phyloP scores from a whole-genome alignment of 2,888 invertebrate genomes.

The Caenorhabditis sp. region DNA sequence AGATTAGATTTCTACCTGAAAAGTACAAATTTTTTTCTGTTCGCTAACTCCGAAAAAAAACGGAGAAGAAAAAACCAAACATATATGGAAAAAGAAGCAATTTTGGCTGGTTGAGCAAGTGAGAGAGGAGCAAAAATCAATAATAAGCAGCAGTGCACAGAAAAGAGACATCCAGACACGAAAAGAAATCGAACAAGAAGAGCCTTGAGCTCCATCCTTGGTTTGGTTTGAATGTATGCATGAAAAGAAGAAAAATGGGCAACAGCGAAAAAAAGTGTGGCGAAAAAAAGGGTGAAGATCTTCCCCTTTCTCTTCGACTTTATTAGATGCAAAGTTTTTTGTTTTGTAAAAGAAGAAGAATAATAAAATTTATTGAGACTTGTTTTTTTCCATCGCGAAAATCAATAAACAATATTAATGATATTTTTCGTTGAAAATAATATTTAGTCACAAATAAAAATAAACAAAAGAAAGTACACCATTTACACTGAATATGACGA shows the following conservation, averaged over 20 bases:
- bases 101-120: neutral
- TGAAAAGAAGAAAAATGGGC: neutral
- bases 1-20: slow-evolving; percentile 34
- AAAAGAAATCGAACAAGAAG: neutral
- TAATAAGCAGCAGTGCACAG: slow-evolving; percentile 19
- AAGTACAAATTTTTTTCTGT: slow-evolving; percentile 1
- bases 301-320: neutral
- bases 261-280: neutral
- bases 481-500: too few relatives aligned
- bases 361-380: too few relatives aligned
- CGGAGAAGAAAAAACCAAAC: neutral
- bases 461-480: neutral
- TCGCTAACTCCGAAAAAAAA: neutral
- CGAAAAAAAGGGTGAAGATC: neutral
- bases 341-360: neutral
- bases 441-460: neutral
- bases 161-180: slow-evolving; percentile 11
- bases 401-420: too few relatives aligned
- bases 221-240: neutral
- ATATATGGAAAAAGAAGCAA: slow-evolving; percentile 2
- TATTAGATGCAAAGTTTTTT: neutral
- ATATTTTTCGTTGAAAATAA: neutral
- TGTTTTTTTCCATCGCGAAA: too few relatives aligned
- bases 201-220: neutral
- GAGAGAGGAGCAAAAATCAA: slow-evolving; percentile 34